Base-by-base conservation (phyloP, 2,888 invertebrate genomes). In the Nebria salina region DNA sequence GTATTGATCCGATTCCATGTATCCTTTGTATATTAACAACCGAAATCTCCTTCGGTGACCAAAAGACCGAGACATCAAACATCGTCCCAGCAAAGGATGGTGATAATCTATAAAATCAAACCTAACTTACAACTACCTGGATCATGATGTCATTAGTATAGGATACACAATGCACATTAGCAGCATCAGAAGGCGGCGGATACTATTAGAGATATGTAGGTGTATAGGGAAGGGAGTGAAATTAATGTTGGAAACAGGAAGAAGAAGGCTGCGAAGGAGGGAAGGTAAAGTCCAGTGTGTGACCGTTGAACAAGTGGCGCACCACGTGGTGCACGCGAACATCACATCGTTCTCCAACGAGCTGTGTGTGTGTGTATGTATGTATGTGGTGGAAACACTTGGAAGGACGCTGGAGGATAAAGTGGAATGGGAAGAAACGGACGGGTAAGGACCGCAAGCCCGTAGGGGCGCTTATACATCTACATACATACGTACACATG, bases 401-500 rank as follows among this genome's bases (percentile, higher is more conserved):
- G 70, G 34, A 70, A 34, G 54, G 54, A 54, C 54, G 54, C 54
- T 54, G 54, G 11, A 54, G 54, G 54, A 13, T 54, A 54, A 3
- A 54, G 54, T 11, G 70, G 25, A 15, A 70, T 15, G 20, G 34
- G 70, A 34, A 20, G 70, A 25, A 70, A 70, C 26, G 70, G 70
- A 70, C 70, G 70, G 20, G 70, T 70, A 70, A 70, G 70, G 70
- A 70, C 70, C 70, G 70, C 70, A 70, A 70, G 70, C 70, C 70
- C 70, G 20, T 70, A 70, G 70, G 70, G 70, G 70, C 26, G 70
- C 70, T 70, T 25, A 68, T 15, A 70, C 70, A 70, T 54, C 54
- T 9, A 70, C 70, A 70, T 70, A 70, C 70, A 66, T 66, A 66
- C 66, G n/a, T 66, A 66, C 66, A 66, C 66, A 70, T 70, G 70